Evolutionary conservation across 2,888 invertebrate genomes (phyloP).

Genomic region (Rhaphigaster nebulosa): DNA sequence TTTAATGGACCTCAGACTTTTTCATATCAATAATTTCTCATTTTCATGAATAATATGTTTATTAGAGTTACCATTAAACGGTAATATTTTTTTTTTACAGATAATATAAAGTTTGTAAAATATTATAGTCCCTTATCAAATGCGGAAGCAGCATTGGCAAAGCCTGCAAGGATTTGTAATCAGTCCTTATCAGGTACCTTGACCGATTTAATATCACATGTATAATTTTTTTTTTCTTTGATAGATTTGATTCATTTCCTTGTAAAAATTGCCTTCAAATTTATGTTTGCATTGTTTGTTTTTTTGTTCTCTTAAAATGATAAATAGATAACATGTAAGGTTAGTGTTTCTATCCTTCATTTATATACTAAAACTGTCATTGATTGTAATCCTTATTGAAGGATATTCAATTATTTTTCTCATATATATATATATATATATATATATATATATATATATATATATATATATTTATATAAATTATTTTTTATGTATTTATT

Average conservation of each 20-base stretch:
- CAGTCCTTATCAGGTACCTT: constrained; percentile 14
- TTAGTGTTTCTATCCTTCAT: not conserved
- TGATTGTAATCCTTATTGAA: not conserved
- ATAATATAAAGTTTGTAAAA: not conserved
- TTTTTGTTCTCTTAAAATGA: not conserved
- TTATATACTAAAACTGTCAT: not conserved
- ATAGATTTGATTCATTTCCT: constrained; percentile 6
- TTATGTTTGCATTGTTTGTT: not conserved
- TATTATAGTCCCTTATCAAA: not conserved
- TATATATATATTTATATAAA: too few species aligned
- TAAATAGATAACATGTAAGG: not conserved
- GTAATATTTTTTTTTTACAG: not conserved
- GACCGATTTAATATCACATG: constrained; percentile 3
- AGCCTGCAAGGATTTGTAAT: constrained; percentile 20
- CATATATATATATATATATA: not conserved
- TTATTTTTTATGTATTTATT: too few species aligned
- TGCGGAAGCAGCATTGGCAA: not conserved
- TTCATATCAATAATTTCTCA: too few species aligned
- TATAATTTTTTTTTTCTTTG: not conserved
- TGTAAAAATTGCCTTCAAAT: not conserved
- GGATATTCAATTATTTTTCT: not conserved
- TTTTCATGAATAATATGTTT: too few species aligned
- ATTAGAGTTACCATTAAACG: not conserved
- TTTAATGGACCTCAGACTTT: too few species aligned
- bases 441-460: too few species aligned